These are phyloP conservation scores for Lepus timidus DNA, from an alignment of 2,113 vertebrate species.

Conservation along the genomic window DNA sequence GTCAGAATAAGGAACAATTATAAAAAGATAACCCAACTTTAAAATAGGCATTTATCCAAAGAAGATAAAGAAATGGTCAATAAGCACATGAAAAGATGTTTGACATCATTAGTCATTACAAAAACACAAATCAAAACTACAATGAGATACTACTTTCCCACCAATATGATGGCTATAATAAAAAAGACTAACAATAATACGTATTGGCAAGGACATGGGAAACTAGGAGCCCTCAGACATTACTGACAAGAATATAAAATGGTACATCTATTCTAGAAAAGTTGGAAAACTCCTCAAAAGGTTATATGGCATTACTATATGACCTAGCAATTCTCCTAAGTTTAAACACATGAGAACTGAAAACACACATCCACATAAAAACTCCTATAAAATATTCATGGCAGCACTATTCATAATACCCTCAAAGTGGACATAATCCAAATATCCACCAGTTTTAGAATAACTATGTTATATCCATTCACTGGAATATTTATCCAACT, in stretches of 20 bases:
- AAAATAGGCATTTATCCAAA: not conserved
- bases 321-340: not conserved
- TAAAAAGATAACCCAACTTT: not conserved
- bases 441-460: not conserved
- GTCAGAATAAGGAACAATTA: slow-evolving; percentile 18
- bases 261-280: not conserved
- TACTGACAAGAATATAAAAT: not conserved
- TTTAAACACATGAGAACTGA: not conserved
- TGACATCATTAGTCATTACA: not conserved
- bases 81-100: not conserved
- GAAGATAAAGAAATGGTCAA: not conserved
- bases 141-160: not conserved
- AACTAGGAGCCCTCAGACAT: not conserved
- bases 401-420: not conserved
- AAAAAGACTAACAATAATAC: not conserved
- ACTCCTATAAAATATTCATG: not conserved
- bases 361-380: not conserved
- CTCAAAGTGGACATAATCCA: not conserved
- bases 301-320: not conserved
- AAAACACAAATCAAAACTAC: slow-evolving; percentile 22
- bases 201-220: not conserved
- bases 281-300: slow-evolving; percentile 10
- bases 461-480: not conserved
- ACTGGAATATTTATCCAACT: not conserved
- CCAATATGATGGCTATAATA: not conserved